Conservation (phyloP, 2,888 invertebrate genomes). For the Erebia aethiops region DNA sequence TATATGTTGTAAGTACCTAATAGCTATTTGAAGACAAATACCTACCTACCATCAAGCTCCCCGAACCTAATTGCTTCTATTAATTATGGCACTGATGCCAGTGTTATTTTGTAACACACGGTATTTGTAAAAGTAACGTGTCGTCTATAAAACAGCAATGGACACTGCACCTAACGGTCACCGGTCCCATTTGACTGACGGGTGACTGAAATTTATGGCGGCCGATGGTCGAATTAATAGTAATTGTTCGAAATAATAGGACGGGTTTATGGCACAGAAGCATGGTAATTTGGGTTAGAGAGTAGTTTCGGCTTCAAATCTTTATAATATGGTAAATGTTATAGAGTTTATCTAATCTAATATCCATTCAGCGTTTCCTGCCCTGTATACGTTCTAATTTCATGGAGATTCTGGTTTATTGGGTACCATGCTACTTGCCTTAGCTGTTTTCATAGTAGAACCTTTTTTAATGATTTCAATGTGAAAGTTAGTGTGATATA, state of each 20-base stretch:
- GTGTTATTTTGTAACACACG: too few relatives aligned
- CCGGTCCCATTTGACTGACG: constrained; percentile 63
- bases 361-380: constrained; percentile 5
- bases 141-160: constrained; percentile 43
- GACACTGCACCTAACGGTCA: constrained; percentile 59
- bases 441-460: background rate
- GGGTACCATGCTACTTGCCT: background rate
- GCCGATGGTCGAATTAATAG: constrained; percentile 49
- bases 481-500: too few relatives aligned
- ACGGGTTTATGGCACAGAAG: constrained; percentile 39
- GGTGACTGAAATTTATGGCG: constrained; percentile 70
- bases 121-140: constrained; percentile 1
- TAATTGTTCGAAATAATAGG: constrained; percentile 46
- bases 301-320: constrained; percentile 21
- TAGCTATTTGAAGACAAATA: too few relatives aligned
- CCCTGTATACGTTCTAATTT: background rate
- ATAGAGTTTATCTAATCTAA: constrained; percentile 11
- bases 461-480: background rate
- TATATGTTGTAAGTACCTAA: too few relatives aligned
- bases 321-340: constrained; percentile 15
- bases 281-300: constrained; percentile 25
- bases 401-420: background rate
- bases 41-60: too few relatives aligned
- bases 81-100: too few relatives aligned
- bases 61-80: too few relatives aligned